A percentile compares a stretch with the other conserved stretches of the same genome.
Conservation (phyloP, 2,888 invertebrate genomes). For the Eucera pruinosa region DNA sequence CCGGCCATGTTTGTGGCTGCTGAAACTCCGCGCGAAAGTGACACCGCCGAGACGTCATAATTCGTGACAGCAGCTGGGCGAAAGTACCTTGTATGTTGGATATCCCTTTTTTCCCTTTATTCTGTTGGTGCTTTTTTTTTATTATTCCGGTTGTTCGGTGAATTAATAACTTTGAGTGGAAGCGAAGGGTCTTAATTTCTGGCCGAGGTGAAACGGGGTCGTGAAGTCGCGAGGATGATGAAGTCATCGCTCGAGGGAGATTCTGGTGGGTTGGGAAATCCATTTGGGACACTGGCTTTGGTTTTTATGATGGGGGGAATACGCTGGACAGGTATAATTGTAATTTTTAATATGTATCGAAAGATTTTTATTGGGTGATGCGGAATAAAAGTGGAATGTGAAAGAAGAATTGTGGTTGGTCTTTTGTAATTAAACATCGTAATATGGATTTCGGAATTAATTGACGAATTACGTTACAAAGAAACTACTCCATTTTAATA, state of each 20-base stretch:
- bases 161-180: slow-evolving; percentile 19
- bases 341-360: not conserved
- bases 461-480: too few relatives aligned
- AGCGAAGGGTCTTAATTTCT: not conserved
- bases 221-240: not conserved
- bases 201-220: not conserved
- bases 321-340: not conserved
- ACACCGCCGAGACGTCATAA: slow-evolving; percentile 55
- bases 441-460: too few relatives aligned
- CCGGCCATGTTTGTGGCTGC: slow-evolving; percentile 29
- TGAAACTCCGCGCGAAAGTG: slow-evolving; percentile 51
- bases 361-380: not conserved
- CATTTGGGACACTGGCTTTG: not conserved
- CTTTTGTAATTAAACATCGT: too few relatives aligned
- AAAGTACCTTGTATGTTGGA: slow-evolving; percentile 14
- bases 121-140: not conserved
- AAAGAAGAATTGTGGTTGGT: not conserved
- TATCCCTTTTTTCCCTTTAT: not conserved
- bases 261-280: not conserved
- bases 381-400: not conserved
- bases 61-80: slow-evolving; percentile 32
- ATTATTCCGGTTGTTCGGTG: not conserved
- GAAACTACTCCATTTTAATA: too few relatives aligned
- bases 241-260: not conserved
- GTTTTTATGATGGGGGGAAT: not conserved